Base-by-base conservation (phyloP, 2,888 invertebrate genomes). In the Epirrhoe tristata region DNA sequence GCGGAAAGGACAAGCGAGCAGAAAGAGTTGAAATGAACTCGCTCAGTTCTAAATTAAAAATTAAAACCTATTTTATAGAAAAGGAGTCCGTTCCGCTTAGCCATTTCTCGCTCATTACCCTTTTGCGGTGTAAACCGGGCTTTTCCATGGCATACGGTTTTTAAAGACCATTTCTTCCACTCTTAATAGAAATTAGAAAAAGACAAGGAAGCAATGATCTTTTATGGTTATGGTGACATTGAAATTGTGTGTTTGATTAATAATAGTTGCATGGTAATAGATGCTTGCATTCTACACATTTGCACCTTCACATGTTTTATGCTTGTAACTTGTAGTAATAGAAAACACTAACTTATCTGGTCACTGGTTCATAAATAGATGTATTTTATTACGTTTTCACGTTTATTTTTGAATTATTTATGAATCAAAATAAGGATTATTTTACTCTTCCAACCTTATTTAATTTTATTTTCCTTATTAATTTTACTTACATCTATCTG, bases 361-460 rank as follows among this genome's bases (percentile, higher is more conserved):
- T 16, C 48, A 48, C 12, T 43, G 39, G 39, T 36, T 58, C 16
- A 14, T 34, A 48, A 50, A 48, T 14, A 32, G 16, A 3, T 24
- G 14, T 31, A 12, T 56, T 56, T 48, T 48, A 14, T 16, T 46
- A 14, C 2, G 16, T 6, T 16, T 14, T 1, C 48, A 48, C 16
- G 6, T 48, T 36, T 10, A 36, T 36, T 6, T 36, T 36, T 36
- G 36, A 36, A 34, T 59, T 32, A 65, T 70, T 48, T 51, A 64
- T 67, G 74, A 71, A 66, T 72, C 67, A 67, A 51, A 66, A 58
- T 48, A 50, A 64, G 62, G 62, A 31, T 16, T 48, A 3, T 48
- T 12, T 14, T 14, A 48, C 6, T 48, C 48, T 4, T 43, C 6
- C 12, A 12, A 10, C 8, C 10, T 10, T 39, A 5, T 46, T 46